Percentiles rank a stretch among this genome's conserved stretches.
These are phyloP conservation scores for Amblyteles armatorius DNA, from an alignment of 2,888 invertebrate genomes.

Conservation along the genomic window DNA sequence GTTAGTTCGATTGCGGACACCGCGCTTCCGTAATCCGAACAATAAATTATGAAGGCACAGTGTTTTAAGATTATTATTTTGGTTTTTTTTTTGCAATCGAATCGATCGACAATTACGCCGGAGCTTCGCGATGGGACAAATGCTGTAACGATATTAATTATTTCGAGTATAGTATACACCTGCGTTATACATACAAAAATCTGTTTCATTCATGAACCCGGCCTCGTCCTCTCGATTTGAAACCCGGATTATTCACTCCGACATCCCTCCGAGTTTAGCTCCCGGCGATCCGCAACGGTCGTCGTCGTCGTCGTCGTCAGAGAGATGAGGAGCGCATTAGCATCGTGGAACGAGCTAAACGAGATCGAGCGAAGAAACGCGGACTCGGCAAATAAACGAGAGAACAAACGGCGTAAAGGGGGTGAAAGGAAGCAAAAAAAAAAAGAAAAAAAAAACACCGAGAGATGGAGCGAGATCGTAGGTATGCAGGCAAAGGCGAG, in stretches of 20 bases:
- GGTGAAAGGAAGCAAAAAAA: neutral
- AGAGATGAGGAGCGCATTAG: slow-evolving; percentile 56
- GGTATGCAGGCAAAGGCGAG: slow-evolving; percentile 30
- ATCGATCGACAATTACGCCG: neutral
- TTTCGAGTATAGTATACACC: slow-evolving; percentile 39
- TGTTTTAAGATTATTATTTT: neutral
- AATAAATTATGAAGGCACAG: neutral
- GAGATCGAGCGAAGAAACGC: slow-evolving; percentile 57
- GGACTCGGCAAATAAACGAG: slow-evolving; percentile 30
- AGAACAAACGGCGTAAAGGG: slow-evolving; percentile 12
- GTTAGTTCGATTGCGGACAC: neutral
- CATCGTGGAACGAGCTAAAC: slow-evolving; percentile 64
- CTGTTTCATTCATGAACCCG: neutral
- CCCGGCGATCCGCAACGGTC: slow-evolving; percentile 29
- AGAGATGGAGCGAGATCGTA: slow-evolving; percentile 15
- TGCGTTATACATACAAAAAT: neutral
- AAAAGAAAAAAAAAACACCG: slow-evolving; percentile 2
- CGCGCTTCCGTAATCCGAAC: neutral
- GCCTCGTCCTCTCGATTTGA: slow-evolving; percentile 31
- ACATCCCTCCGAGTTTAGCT: slow-evolving; percentile 49
- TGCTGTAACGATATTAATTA: slow-evolving; percentile 34
- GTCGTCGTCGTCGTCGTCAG: neutral
- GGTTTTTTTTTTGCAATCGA: neutral
- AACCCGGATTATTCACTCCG: slow-evolving; percentile 57
- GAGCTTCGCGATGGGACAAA: neutral